Evolutionary conservation across 2,113 vertebrate species (phyloP).

Genomic region (Ceyx margarethae): DNA sequence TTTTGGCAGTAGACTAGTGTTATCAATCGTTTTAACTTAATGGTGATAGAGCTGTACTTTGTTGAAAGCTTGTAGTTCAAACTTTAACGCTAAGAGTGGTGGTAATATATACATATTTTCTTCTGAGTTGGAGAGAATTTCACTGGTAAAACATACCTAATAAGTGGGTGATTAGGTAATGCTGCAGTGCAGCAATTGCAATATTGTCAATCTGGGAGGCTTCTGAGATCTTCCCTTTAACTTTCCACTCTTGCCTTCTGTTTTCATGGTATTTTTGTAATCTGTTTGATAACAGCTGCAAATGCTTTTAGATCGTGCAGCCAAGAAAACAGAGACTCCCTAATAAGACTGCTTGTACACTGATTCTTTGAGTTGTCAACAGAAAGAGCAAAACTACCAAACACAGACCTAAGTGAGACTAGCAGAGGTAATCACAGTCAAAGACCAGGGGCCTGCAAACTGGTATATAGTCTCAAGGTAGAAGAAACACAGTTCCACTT

Average conservation of each 20-base stretch:
- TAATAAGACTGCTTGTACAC: background rate
- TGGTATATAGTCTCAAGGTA: background rate
- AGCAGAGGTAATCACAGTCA: background rate
- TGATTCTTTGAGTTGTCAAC: background rate
- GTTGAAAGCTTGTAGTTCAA: background rate
- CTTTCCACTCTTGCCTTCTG: background rate
- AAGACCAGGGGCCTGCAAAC: background rate
- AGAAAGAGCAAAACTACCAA: background rate
- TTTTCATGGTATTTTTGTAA: background rate
- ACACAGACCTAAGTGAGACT: background rate
- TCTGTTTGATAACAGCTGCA: background rate
- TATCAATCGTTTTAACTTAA: conserved; percentile 43
- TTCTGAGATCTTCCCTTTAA: background rate
- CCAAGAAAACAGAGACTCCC: background rate
- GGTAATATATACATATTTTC: background rate
- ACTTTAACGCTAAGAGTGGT: background rate
- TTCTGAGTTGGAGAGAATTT: background rate
- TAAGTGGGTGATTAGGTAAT: background rate
- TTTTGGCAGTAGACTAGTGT: conserved; percentile 16
- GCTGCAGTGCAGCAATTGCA: background rate
- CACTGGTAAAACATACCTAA: background rate
- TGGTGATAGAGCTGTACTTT: background rate
- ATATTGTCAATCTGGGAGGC: background rate
- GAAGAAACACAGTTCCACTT: background rate
- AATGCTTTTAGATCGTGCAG: background rate